Base-by-base conservation (phyloP, 2,888 invertebrate genomes). In the Acleris laterana region DNA sequence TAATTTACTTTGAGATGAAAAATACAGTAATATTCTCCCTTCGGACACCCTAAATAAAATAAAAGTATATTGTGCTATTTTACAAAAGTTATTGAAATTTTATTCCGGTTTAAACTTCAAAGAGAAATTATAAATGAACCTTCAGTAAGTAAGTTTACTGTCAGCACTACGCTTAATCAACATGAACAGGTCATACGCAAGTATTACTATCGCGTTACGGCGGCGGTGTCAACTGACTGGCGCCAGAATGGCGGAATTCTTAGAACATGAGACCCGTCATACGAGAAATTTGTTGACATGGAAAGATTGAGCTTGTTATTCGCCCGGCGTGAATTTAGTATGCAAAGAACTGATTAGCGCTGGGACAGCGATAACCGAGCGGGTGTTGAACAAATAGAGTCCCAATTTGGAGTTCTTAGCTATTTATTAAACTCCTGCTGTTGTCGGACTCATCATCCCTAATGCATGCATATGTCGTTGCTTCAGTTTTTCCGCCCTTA, bases 401-500 rank as follows among this genome's bases (percentile, higher is more conserved):
- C 50, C 74, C 76, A 76, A 79, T 80, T 80, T 84, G 84, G 87
- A 84, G 85, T 86, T 82, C 83, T 83, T 83, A 84, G 4, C 38
- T 38, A 38, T 85, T 83, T 65, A 61, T 66, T 51, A 66, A 66
- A 50, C 56, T 60, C 44, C 50, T 42, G 49, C 50, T 42, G 55
- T 49, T 64, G 64, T 57, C 38, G 66, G 86, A 87, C 83, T 85
- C 90, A 88, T 89, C 87, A 80, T 82, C 84, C 86, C 85, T 91
- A 92, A 92, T 90, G 91, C 90, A 88, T 90, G 86, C 92, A 92
- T 90, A 92, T 92, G 92, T 88, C 89, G 88, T 87, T 87, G 86
- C 85, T 88, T 87, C 86, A 87, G 80, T 81, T 85, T 85, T 86
- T 78, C 84, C 88, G 87, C 88, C 90, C 91, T 85, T 75, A 78